Base-by-base conservation (phyloP, 2,113 vertebrate genomes). In the Lophura nycthemera region DNA sequence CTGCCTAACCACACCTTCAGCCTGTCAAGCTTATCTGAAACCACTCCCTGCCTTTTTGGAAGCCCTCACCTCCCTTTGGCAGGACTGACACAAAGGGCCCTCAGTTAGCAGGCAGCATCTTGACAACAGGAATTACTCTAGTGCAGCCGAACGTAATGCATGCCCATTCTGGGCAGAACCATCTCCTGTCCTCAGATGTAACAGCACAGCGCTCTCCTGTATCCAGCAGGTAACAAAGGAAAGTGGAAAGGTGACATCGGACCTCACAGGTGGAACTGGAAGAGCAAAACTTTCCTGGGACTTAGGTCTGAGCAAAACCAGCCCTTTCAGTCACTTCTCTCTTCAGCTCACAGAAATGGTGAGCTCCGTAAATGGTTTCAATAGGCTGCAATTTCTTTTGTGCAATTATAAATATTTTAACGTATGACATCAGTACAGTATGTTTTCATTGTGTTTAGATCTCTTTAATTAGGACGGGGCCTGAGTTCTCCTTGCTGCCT, bases 341-440 rank as follows among this genome's bases (percentile, higher is more conserved):
- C 78, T 81, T 43, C n/a, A 92, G 90, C 89, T 86, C 16, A 0
- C 64, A 84, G 47, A 89, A 93, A 95, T 80, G 45, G 87, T 0
- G 7, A 93, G 81, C 65, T 85, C 89, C 63, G 77, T 93, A 92
- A 93, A 90, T 64, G 48, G 93, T 96, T 96, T 83, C 86, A 97
- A 92, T 95, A 92, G 94, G 91, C 85, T 92, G 83, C 52, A 86
- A 90, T 77, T 96, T 72, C 86, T 89, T 96, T 90, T 91, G 90
- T 94, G 89, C 88, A 97, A 96, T 94, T 95, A 95, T 96, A 97
- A 97, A 97, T 97, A 96, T 95, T 96, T 97, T 96, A 96, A 95
- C 89, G 60, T 95, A 97, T 95, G 95, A 97, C 95, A 96, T 97
- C 96, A 97, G 90, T 94, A 92, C 86, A 93, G 77, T 93, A 93